Conservation (phyloP, 92 coral and sea anemone species). For the Umimayanthus chanpuru region DNA sequence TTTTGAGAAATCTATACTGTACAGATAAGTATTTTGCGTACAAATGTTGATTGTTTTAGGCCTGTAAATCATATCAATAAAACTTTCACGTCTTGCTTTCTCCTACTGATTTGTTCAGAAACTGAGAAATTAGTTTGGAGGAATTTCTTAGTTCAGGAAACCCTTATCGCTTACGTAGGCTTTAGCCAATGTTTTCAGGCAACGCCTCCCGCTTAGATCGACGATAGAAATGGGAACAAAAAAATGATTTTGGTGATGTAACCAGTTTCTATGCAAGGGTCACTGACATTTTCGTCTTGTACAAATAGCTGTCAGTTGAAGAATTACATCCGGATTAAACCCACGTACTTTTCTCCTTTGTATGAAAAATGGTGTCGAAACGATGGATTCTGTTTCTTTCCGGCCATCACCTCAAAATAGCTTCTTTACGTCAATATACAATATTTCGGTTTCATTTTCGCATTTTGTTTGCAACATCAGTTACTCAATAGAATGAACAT, state of each 20-base stretch:
- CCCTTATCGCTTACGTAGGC: not conserved
- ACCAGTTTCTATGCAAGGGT: not conserved
- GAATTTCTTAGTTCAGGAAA: constrained; percentile 5
- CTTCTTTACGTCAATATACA: constrained; percentile 30
- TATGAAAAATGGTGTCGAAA: constrained; percentile 36
- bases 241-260: constrained; percentile 27
- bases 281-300: constrained; percentile 26
- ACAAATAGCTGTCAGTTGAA: constrained; percentile 39
- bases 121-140: not conserved
- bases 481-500: not conserved
- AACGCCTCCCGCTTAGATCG: not conserved
- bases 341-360: constrained; percentile 39
- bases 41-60: too few relatives aligned
- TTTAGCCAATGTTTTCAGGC: not conserved
- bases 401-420: constrained; percentile 31
- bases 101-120: not conserved
- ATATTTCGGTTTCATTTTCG: constrained; percentile 6
- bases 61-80: too few relatives aligned
- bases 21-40: too few relatives aligned
- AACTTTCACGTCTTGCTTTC: not conserved
- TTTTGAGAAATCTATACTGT: too few relatives aligned
- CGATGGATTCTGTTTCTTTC: constrained; percentile 37
- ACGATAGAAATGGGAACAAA: not conserved
- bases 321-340: constrained; percentile 26
- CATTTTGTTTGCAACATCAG: not conserved